Percentiles rank a stretch among this genome's conserved stretches.
Evolutionary conservation across 1,140 invertebrate genomes (phyloP).

Genomic region (Battus philenor): DNA sequence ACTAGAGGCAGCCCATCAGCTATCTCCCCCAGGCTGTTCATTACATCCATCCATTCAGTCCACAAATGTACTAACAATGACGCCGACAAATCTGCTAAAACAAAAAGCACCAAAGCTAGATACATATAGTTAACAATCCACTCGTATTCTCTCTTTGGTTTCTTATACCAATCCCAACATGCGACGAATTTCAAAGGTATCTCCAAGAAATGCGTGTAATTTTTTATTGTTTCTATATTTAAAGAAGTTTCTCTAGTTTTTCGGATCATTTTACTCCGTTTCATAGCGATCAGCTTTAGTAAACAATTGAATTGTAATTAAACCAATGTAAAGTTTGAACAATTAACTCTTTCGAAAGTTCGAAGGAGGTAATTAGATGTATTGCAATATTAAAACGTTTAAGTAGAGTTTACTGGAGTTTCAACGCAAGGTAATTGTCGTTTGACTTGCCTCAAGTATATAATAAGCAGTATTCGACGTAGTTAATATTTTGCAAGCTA

Average conservation of each 20-base stretch:
- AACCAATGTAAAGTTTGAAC: no score
- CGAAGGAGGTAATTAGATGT: no score
- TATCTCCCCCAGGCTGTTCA: constrained; percentile 47
- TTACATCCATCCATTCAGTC: constrained; percentile 43
- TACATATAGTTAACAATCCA: constrained; percentile 47
- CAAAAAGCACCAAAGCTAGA: constrained; percentile 39
- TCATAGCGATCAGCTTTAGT: no score
- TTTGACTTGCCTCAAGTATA: no score
- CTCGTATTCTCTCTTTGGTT: constrained; percentile 22
- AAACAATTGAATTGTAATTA: no score
- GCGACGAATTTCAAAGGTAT: constrained; percentile 45
- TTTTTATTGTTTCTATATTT: constrained; percentile 25
- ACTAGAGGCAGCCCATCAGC: constrained; percentile 48
- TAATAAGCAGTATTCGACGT: no score
- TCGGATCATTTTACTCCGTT: no score
- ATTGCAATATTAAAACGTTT: no score
- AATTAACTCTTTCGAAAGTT: no score
- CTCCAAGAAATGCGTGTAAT: constrained; percentile 44
- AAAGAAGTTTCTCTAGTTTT: constrained; percentile 22
- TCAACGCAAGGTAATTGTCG: no score
- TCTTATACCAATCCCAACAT: constrained; percentile 53
- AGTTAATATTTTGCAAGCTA: no score
- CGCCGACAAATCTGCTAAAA: constrained; percentile 28
- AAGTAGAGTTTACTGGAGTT: no score
- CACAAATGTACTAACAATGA: constrained; percentile 42